Conservation (phyloP, 2,113 vertebrate genomes). For the Benitochromis conjunctus region DNA sequence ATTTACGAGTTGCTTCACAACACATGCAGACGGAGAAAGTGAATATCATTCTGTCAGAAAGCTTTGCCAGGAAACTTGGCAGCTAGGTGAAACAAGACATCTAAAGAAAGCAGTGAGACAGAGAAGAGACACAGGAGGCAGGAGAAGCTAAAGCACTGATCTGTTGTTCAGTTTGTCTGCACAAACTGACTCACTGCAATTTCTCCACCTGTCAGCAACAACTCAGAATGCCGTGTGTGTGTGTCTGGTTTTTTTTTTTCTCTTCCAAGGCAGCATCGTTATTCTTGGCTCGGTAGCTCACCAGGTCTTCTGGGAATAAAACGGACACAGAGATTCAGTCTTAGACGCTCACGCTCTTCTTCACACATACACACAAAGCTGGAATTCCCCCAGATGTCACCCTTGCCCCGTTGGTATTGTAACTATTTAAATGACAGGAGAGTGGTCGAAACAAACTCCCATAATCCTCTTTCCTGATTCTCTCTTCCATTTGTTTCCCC, state of each 20-base stretch:
- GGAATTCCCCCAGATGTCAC: slow-evolving; percentile 64
- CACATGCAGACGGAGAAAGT: not conserved
- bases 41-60: slow-evolving; percentile 43
- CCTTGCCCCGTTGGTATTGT: slow-evolving; percentile 59
- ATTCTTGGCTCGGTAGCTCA: slow-evolving; percentile 63
- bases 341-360: slow-evolving; percentile 1
- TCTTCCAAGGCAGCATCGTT: slow-evolving; percentile 50
- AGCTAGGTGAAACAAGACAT: slow-evolving; percentile 58
- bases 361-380: slow-evolving; percentile 12
- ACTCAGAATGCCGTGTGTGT: not conserved
- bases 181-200: slow-evolving; percentile 56
- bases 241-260: not conserved
- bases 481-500: slow-evolving; percentile 20
- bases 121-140: slow-evolving; percentile 37
- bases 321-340: slow-evolving; percentile 59
- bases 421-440: slow-evolving; percentile 54
- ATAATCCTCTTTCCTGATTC: slow-evolving; percentile 30
- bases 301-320: slow-evolving; percentile 54
- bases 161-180: slow-evolving; percentile 68
- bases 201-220: slow-evolving; percentile 64
- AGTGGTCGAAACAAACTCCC: slow-evolving; percentile 46
- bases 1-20: slow-evolving; percentile 7
- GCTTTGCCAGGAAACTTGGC: slow-evolving; percentile 44
- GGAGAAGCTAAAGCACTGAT: slow-evolving; percentile 50
- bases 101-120: slow-evolving; percentile 45